Evolutionary conservation across 2,797 vertebrate genomes (phyloP).

Genomic region (Hephaestus fuliginosus): DNA sequence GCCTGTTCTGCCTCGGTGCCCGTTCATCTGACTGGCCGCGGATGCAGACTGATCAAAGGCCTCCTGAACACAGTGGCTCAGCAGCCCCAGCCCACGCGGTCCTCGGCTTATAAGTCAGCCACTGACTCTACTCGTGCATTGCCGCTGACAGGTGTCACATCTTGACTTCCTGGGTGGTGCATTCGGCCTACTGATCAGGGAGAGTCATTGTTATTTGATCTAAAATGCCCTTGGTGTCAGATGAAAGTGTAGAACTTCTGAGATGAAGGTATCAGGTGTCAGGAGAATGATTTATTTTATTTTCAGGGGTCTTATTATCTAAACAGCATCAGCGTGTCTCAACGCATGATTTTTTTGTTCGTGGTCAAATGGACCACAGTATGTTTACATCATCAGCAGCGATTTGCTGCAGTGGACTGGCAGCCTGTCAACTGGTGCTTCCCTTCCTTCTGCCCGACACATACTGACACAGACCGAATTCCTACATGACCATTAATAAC

Average conservation of each 20-base stretch:
- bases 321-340: not conserved
- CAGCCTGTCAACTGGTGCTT: conserved; percentile 33
- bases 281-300: not conserved
- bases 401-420: conserved; percentile 34
- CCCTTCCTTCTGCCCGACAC: conserved; percentile 23
- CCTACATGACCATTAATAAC: conserved; percentile 66
- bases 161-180: conserved; percentile 65
- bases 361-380: conserved; percentile 3
- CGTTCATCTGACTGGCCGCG: conserved; percentile 71
- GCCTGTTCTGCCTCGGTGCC: conserved; percentile 74
- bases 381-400: conserved; percentile 34
- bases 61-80: conserved; percentile 69
- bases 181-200: conserved; percentile 71
- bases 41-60: conserved; percentile 82
- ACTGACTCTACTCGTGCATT: conserved; percentile 49
- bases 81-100: conserved; percentile 51
- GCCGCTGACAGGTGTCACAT: conserved; percentile 76
- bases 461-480: conserved; percentile 48
- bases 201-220: conserved; percentile 61
- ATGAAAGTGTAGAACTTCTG: conserved; percentile 53
- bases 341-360: not conserved
- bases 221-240: conserved; percentile 67
- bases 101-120: conserved; percentile 52
- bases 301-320: not conserved
- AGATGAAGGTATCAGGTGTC: conserved; percentile 16